Percentiles rank a stretch among this genome's conserved stretches.
Evolutionary conservation across 2,888 invertebrate genomes (phyloP).

Genomic region (Drepana falcataria): DNA sequence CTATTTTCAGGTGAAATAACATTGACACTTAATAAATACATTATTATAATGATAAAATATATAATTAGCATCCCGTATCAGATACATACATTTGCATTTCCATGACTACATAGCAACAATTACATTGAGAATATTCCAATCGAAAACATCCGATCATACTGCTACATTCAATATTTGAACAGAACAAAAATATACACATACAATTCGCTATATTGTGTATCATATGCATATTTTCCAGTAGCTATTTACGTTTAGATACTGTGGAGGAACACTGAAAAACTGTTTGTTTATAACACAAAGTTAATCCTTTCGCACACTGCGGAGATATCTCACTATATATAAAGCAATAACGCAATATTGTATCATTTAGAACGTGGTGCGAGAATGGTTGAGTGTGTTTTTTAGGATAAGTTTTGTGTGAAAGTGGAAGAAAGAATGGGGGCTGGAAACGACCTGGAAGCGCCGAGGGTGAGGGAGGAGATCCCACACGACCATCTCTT

Average conservation of each 20-base stretch:
- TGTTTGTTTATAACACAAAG: slow-evolving; percentile 32
- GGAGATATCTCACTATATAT: slow-evolving; percentile 28
- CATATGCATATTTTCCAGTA: slow-evolving; percentile 9
- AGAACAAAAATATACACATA: slow-evolving; percentile 3
- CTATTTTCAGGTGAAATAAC: no score
- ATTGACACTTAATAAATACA: no score
- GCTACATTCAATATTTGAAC: neutral
- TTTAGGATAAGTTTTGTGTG: neutral
- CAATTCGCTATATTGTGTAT: slow-evolving; percentile 2
- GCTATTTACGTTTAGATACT: slow-evolving; percentile 31
- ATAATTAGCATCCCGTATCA: no score
- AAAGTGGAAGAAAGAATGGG: slow-evolving; percentile 30
- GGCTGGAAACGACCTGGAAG: slow-evolving; percentile 40
- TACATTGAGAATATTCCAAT: neutral
- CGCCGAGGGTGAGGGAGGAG: slow-evolving; percentile 39
- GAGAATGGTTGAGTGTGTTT: slow-evolving; percentile 4
- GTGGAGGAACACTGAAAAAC: slow-evolving; percentile 34
- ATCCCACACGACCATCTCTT: slow-evolving; percentile 65
- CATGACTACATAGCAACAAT: neutral
- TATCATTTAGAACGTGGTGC: neutral
- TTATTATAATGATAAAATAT: no score
- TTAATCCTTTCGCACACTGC: slow-evolving; percentile 41
- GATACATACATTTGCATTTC: no score
- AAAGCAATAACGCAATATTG: slow-evolving; percentile 11
- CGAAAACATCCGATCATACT: neutral